phyloP scores from a whole-genome alignment of 2,888 invertebrate genomes.

The Micropterix aruncella region DNA sequence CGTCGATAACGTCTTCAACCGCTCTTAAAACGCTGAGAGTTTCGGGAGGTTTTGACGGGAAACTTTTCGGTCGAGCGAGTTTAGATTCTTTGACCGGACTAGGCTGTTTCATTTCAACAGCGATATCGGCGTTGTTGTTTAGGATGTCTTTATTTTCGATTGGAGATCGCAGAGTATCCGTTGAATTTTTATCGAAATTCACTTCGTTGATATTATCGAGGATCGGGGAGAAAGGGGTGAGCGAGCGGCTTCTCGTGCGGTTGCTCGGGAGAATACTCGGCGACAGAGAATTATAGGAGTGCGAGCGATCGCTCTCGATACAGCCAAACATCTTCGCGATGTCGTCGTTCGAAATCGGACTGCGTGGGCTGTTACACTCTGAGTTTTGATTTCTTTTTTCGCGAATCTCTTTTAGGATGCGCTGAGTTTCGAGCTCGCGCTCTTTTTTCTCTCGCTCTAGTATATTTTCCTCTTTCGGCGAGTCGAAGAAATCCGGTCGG shows the following conservation, averaged over 20 bases:
- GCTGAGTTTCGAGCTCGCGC: constrained; percentile 54
- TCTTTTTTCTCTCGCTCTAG: constrained; percentile 46
- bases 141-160: constrained; percentile 13
- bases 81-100: constrained; percentile 26
- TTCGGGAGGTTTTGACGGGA: constrained; percentile 28
- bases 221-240: constrained; percentile 35
- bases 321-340: constrained; percentile 16
- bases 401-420: constrained; percentile 50
- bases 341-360: constrained; percentile 19
- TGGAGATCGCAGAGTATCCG: constrained; percentile 4
- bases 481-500: constrained; percentile 65
- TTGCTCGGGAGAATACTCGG: constrained; percentile 21
- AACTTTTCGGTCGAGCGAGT: constrained; percentile 40
- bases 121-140: constrained; percentile 2
- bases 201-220: constrained; percentile 34
- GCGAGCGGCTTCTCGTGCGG: constrained; percentile 33
- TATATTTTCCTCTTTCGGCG: constrained; percentile 49
- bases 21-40: constrained; percentile 8
- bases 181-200: constrained; percentile 18
- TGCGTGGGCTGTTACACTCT: constrained; percentile 18
- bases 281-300: constrained; percentile 16
- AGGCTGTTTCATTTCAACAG: constrained; percentile 15
- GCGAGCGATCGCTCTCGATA: constrained; percentile 16
- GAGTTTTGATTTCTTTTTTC: constrained; percentile 38
- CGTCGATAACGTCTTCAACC: constrained; percentile 3